phyloP scores from a whole-genome alignment of 64 coral and sea anemone genomes.

The Astreopora myriophthalma region DNA sequence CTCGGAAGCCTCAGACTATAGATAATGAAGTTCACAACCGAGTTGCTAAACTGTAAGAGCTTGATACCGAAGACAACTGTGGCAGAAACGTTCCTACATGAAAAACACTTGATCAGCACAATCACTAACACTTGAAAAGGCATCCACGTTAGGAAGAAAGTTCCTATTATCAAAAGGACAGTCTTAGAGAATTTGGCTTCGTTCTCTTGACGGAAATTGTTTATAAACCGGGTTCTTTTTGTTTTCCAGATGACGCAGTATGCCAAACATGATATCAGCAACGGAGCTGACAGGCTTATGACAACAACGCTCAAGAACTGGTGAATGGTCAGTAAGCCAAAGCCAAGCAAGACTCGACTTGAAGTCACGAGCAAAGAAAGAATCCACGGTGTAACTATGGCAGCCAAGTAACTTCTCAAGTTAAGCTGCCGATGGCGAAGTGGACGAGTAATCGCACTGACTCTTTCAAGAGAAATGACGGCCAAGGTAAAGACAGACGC shows the following conservation, averaged over 20 bases:
- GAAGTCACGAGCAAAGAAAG: neutral
- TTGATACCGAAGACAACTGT: conserved; percentile 15
- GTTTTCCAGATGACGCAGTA: conserved; percentile 8
- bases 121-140: conserved; percentile 55
- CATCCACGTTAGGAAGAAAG: conserved; percentile 15
- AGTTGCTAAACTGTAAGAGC: conserved; percentile 60
- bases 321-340: neutral
- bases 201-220: neutral
- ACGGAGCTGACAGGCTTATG: neutral
- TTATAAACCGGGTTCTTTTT: neutral
- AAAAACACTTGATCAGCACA: neutral
- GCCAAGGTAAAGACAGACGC: conserved; percentile 14
- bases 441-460: conserved; percentile 5
- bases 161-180: conserved; percentile 14
- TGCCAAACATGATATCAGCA: neutral
- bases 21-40: conserved; percentile 44
- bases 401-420: neutral
- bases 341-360: neutral
- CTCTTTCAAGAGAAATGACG: conserved; percentile 54
- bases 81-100: neutral
- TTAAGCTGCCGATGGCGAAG: conserved; percentile 16
- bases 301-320: conserved; percentile 2
- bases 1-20: conserved; percentile 44
- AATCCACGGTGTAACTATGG: conserved; percentile 8
- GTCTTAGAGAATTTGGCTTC: conserved; percentile 6